These are phyloP conservation scores for Gryllus bimaculatus DNA, from an alignment of 1,140 invertebrate species.

Conservation along the genomic window DNA sequence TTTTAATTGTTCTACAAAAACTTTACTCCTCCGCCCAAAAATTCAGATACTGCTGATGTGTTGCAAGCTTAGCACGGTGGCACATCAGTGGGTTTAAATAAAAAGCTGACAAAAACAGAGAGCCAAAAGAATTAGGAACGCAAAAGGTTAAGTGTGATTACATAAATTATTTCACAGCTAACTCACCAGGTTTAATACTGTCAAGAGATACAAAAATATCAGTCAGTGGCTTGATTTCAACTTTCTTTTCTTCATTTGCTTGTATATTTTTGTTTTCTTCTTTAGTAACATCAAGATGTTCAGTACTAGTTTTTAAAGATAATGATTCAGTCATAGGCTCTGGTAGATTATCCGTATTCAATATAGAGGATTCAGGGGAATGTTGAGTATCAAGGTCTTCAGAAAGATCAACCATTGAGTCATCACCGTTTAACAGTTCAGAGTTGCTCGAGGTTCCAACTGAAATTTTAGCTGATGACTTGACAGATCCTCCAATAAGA, in stretches of 20 bases:
- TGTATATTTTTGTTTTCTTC: background rate
- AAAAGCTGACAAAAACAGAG: no score
- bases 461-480: background rate
- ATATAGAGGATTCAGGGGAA: background rate
- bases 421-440: conserved; percentile 34
- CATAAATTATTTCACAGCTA: no score
- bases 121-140: no score
- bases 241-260: conserved; percentile 15
- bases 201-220: conserved; percentile 68
- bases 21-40: no score
- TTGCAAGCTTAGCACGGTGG: no score
- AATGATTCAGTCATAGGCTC: background rate
- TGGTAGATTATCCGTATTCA: background rate
- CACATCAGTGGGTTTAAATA: no score
- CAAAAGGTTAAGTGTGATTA: no score
- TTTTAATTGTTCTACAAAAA: no score
- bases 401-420: conserved; percentile 47
- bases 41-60: no score
- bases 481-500: conserved; percentile 18
- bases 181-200: conserved; percentile 58
- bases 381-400: conserved; percentile 6
- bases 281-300: background rate
- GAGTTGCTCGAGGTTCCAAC: background rate
- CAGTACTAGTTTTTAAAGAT: background rate
- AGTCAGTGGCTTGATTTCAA: conserved; percentile 45